Evolutionary conservation across 2,113 vertebrate species (phyloP).

Genomic region (Rhea pennata): DNA sequence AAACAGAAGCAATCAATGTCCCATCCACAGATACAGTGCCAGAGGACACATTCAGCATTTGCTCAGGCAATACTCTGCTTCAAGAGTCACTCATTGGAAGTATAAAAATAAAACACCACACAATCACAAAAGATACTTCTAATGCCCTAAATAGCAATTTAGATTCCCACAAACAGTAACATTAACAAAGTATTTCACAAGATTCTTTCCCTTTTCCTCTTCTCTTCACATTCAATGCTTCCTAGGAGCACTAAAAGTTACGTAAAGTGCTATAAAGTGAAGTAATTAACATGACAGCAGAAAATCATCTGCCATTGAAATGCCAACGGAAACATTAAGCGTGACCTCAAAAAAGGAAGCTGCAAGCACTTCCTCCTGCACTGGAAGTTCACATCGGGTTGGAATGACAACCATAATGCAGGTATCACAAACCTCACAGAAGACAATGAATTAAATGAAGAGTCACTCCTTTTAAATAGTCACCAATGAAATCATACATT

Average conservation of each 20-base stretch:
- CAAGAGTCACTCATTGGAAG: not conserved
- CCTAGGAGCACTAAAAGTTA: not conserved
- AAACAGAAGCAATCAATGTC: not conserved
- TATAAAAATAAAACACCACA: not conserved
- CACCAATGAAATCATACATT: not conserved
- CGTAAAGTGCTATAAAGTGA: not conserved
- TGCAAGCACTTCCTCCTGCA: not conserved
- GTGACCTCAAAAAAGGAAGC: not conserved
- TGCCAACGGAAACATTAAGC: not conserved
- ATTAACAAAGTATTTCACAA: not conserved
- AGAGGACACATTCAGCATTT: fast-evolving
- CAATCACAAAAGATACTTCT: not conserved
- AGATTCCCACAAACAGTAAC: not conserved
- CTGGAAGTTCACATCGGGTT: not conserved
- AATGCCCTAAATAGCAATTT: not conserved
- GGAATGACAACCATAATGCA: not conserved
- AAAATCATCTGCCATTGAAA: not conserved
- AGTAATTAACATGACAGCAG: not conserved
- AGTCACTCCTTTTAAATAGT: not conserved
- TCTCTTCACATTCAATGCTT: not conserved
- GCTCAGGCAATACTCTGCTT: not conserved
- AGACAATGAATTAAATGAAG: not conserved
- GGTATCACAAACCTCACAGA: not conserved
- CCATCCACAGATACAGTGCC: not conserved
- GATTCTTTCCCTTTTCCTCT: not conserved